These are phyloP conservation scores for Pseudomyrmex gracilis DNA, from an alignment of 1,140 invertebrate genomes.

Conservation along the genomic window DNA sequence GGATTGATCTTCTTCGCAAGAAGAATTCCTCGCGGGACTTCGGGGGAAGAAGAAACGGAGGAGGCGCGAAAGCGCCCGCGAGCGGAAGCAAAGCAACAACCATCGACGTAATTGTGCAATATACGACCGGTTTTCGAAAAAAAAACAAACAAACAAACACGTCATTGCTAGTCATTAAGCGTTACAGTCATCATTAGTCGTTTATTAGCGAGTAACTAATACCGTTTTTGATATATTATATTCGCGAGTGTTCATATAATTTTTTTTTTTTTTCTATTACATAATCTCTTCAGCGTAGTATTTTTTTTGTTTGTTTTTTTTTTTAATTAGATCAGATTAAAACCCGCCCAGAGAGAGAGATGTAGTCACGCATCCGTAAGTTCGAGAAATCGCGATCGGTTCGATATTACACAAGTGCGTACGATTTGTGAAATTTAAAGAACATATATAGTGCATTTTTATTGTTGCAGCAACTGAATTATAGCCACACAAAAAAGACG, in stretches of 20 bases:
- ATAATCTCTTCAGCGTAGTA: neutral
- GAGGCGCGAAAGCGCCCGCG: neutral
- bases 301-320: constrained; percentile 12
- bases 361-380: neutral
- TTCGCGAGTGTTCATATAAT: neutral
- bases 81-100: constrained; percentile 13
- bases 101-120: constrained; percentile 18
- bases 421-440: neutral
- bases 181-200: too few species aligned
- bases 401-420: constrained; percentile 6
- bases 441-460: constrained; percentile 27
- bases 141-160: too few species aligned
- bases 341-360: neutral
- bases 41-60: constrained; percentile 1
- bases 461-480: constrained; percentile 27
- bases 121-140: neutral
- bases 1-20: constrained; percentile 53
- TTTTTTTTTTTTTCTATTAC: neutral
- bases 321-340: neutral
- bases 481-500: neutral
- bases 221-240: too few species aligned
- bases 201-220: too few species aligned
- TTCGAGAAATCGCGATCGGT: constrained; percentile 3
- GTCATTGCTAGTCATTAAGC: neutral
- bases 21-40: neutral